Evolutionary conservation across 2,113 vertebrate species (phyloP).

Genomic region (Antechinus flavipes): DNA sequence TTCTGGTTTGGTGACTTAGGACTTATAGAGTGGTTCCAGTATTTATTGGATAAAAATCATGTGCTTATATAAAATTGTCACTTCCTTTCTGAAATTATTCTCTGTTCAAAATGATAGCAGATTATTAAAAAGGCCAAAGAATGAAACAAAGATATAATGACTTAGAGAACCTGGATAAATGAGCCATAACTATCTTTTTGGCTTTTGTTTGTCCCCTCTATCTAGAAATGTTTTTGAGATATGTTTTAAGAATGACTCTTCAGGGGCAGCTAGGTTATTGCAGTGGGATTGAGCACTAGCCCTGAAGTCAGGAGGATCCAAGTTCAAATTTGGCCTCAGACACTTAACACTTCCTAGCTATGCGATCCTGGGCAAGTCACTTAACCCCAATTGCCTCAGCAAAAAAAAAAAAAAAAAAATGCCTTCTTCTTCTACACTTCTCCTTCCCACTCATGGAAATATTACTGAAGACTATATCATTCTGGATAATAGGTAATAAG

Average conservation of each 20-base stretch:
- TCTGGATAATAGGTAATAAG: constrained; percentile 26
- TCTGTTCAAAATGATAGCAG: neutral
- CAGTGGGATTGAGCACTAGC: too few relatives aligned
- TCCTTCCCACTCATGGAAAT: constrained; percentile 5
- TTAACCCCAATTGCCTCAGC: too few relatives aligned
- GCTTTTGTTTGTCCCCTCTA: constrained; percentile 70
- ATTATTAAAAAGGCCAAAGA: neutral
- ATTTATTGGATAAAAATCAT: neutral
- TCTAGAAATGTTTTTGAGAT: constrained; percentile 23
- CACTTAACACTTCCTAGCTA: too few relatives aligned
- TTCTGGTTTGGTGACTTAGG: neutral
- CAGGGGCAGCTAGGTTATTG: too few relatives aligned
- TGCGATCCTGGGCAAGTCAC: too few relatives aligned
- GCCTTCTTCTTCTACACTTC: too few relatives aligned
- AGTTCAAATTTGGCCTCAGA: too few relatives aligned
- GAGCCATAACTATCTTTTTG: neutral
- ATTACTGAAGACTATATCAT: constrained; percentile 49
- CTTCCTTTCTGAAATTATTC: neutral
- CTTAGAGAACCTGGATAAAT: neutral
- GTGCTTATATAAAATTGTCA: neutral
- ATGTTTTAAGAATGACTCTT: neutral
- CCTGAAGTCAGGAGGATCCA: too few relatives aligned
- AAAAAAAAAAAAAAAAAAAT: too few relatives aligned
- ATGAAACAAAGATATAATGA: neutral
- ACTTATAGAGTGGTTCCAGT: neutral